Evolutionary conservation across 2,797 vertebrate genomes (phyloP).

Genomic region (Pipistrellus nathusii): DNA sequence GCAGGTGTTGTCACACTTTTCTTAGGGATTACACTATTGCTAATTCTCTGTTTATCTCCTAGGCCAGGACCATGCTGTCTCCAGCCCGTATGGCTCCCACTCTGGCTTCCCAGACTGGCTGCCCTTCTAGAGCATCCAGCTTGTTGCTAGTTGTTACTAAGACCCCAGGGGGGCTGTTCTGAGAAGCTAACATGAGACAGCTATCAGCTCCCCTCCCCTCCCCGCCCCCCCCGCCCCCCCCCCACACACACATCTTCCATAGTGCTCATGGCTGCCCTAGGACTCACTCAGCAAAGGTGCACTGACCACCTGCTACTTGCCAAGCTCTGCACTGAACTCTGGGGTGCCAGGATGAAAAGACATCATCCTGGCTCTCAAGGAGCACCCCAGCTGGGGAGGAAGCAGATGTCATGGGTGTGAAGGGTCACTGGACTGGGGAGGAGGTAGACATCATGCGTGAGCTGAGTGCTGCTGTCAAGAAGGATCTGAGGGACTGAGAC

Average conservation of each 20-base stretch:
- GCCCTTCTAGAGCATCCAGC: not conserved
- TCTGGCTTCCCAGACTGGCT: not conserved
- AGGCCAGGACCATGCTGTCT: not conserved
- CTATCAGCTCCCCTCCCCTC: not conserved
- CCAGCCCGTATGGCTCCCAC: not conserved
- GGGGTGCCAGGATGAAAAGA: not conserved
- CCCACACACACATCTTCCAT: too few species aligned
- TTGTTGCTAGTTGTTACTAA: conserved; percentile 30
- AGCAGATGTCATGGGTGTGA: not conserved
- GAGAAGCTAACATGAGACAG: conserved; percentile 22
- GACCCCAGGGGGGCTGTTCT: not conserved
- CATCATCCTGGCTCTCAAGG: accelerated
- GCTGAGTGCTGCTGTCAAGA: not conserved
- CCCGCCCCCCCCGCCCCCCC: not conserved
- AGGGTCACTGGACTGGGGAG: too few species aligned
- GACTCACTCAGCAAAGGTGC: not conserved
- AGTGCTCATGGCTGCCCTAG: not conserved
- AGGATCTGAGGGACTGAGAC: not conserved
- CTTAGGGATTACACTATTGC: not conserved
- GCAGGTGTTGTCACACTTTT: not conserved
- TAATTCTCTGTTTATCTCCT: conserved; percentile 51
- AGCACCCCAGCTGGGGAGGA: not conserved
- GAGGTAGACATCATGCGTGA: not conserved
- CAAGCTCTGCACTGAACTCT: not conserved
- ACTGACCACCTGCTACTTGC: not conserved